Evolutionary conservation across 1,140 invertebrate species (phyloP).

Genomic region (Zaprionus ghesquierei): DNA sequence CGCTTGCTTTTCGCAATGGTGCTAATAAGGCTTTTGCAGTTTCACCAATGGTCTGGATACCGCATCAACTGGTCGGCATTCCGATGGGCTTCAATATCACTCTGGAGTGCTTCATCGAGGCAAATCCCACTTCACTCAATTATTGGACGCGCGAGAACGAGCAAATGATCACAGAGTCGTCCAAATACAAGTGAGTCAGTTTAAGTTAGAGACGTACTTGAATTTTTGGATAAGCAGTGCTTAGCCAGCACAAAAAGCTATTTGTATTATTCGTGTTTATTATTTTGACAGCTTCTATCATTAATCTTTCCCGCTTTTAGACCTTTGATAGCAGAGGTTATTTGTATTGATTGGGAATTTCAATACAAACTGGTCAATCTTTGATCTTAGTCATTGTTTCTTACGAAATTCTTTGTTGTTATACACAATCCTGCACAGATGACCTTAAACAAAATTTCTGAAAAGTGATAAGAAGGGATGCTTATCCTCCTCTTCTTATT

Average conservation of each 20-base stretch:
- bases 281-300: background rate
- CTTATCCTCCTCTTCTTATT: no score
- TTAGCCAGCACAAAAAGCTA: background rate
- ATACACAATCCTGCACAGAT: no score
- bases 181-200: slow-evolving; percentile 88
- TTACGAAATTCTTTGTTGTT: background rate
- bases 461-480: no score
- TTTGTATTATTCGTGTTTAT: background rate
- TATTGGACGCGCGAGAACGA: slow-evolving; percentile 95
- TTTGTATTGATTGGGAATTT: background rate
- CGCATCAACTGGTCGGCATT: slow-evolving; percentile 93
- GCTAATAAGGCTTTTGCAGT: slow-evolving; percentile 84
- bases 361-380: background rate
- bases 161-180: slow-evolving; percentile 93
- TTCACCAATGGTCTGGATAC: slow-evolving; percentile 91
- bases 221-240: background rate
- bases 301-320: background rate
- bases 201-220: no score
- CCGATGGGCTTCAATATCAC: slow-evolving; percentile 91
- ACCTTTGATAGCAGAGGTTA: background rate
- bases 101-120: slow-evolving; percentile 94
- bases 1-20: background rate
- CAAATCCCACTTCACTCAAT: slow-evolving; percentile 94
- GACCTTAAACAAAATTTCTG: no score
- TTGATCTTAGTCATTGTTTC: background rate